Evolutionary conservation across 2,888 invertebrate species (phyloP).

Genomic region (Mactromeris polynyma): DNA sequence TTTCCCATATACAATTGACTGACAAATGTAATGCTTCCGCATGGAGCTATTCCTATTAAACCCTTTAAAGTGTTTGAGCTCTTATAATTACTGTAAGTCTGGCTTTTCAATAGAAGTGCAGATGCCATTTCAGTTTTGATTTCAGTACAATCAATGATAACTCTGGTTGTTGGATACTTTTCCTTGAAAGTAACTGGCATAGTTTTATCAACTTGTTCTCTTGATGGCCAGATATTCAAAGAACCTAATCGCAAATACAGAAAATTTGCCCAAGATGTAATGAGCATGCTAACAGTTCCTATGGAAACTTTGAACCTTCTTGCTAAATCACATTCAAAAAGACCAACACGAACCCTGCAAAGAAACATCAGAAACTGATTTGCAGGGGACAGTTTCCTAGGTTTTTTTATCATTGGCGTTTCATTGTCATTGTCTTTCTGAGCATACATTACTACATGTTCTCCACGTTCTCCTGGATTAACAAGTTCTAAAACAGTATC

Average conservation of each 20-base stretch:
- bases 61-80: constrained; percentile 46
- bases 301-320: constrained; percentile 40
- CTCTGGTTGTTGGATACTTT: constrained; percentile 52
- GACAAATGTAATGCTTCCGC: constrained; percentile 39
- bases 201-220: constrained; percentile 26
- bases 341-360: constrained; percentile 50
- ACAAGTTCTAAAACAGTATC: no score
- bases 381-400: constrained; percentile 6
- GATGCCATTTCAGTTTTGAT: constrained; percentile 53
- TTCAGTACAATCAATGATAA: constrained; percentile 61
- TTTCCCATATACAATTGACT: constrained; percentile 41
- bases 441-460: constrained; percentile 14
- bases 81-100: constrained; percentile 53
- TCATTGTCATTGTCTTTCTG: neutral
- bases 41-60: constrained; percentile 32
- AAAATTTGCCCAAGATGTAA: constrained; percentile 51
- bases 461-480: no score
- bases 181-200: constrained; percentile 56
- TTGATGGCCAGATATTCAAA: constrained; percentile 53
- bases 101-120: constrained; percentile 30
- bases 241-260: constrained; percentile 32
- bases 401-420: neutral
- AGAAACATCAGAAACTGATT: constrained; percentile 61
- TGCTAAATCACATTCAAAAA: constrained; percentile 54
- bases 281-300: constrained; percentile 35